Base-by-base conservation (phyloP, 1,140 invertebrate species). In the Lordiphosa stackelbergi region DNA sequence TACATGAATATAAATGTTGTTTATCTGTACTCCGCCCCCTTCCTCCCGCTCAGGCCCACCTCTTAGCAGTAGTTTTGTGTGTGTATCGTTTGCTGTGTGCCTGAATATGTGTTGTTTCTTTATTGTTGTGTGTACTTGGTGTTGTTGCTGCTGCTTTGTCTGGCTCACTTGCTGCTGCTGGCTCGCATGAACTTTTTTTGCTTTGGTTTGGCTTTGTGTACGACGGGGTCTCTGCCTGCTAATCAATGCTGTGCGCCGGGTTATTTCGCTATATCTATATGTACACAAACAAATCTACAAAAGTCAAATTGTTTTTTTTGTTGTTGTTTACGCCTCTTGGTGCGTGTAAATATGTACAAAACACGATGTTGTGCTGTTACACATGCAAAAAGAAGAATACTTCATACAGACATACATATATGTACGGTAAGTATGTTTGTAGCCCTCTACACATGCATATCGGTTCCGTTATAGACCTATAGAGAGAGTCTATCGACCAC, bases 251-350 rank as follows among this genome's bases (percentile, higher is more conserved):
- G 77, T 64, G 73, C 77, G 77, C 77, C 77, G 79, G 77, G 58
- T 83, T 68, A 51, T 84, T 83, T 83, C 57, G 78, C 77, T 83
- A 83, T 83, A 83, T 83, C 77, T 83, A 83, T 83, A 83, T 83
- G 77, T 83, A 83, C 78, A 83, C 77, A 84, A 83, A 83, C 77
- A 83, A 83, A 83, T 83, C 77, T 84, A 84, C 77, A 83, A 83
- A 83, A 81, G 77, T 66, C 72, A 58, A 78, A 72, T 65, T 72
- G 65, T 55, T 56, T 49, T 63, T 58, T 58, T 41, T 51, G 49
- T 52, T 38, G 13, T 41, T 22, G 41, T 57, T 31, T 42, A 42
- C 57, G 11, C n/a, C 12, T 31, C 40, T 69, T 81, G 54, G 77
- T 81, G 75, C 78, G 77, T 81, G 69, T 81, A 81, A 83, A 81